A percentile compares a stretch with the other conserved stretches of the same genome.
These are phyloP conservation scores for Pardosa pseudoannulata DNA, from an alignment of 2,888 invertebrate species.

Conservation along the genomic window DNA sequence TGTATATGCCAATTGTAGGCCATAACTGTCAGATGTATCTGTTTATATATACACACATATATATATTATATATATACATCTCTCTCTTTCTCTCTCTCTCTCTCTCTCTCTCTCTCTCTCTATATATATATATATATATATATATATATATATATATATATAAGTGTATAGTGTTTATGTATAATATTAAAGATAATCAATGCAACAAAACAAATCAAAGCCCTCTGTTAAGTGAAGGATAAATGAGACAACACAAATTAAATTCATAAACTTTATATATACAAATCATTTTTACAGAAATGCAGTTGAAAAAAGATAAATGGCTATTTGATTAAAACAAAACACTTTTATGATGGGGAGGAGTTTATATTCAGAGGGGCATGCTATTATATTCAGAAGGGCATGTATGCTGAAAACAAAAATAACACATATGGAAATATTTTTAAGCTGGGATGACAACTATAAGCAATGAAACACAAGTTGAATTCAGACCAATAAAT, in stretches of 20 bases:
- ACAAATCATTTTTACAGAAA: conserved; percentile 72
- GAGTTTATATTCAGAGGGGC: no score
- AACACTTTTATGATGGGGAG: conserved; percentile 14
- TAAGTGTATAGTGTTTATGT: no score
- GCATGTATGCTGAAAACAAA: conserved; percentile 26
- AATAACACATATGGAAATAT: conserved; percentile 12
- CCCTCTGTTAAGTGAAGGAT: background rate
- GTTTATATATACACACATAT: no score
- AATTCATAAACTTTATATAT: conserved; percentile 71
- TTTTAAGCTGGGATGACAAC: background rate
- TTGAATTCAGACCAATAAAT: background rate
- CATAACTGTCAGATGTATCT: no score
- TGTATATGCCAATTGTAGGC: no score
- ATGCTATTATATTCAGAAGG: conserved; percentile 16
- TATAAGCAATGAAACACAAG: conserved; percentile 16
- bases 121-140: no score
- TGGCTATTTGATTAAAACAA: conserved; percentile 44
- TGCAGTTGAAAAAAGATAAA: conserved; percentile 44
- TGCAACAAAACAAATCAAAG: no score
- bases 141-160: no score
- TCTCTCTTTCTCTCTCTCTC: no score
- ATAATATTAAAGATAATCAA: no score
- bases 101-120: no score
- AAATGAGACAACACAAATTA: conserved; percentile 30
- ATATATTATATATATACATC: no score